A percentile compares a stretch with the other conserved stretches of the same genome.
Conservation (phyloP, 2,113 vertebrate genomes). For the Oryctolagus cuniculus region mOryCun1.1 NC_091434.1:113537001-113537500, state of each 20-base stretch:
- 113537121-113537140: constrained; percentile 13
- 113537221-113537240: constrained; percentile 49
- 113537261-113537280: constrained; percentile 24
- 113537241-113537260: constrained; percentile 55
- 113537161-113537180: constrained; percentile 53
- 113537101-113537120: background rate
- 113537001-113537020: constrained; percentile 11
- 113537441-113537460: no score
- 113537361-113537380: background rate
- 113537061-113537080: constrained; percentile 45
- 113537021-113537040: constrained; percentile 11
- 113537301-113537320: background rate
- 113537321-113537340: background rate
- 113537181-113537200: constrained; percentile 33
- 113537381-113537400: constrained; percentile 4
- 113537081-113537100: constrained; percentile 40
- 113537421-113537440: no score
- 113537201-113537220: constrained; percentile 34
- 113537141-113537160: constrained; percentile 61
- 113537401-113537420: no score
- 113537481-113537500: no score
- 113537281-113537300: background rate
- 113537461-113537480: no score
- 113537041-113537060: constrained; percentile 45
- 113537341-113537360: background rate